Base-by-base conservation (phyloP, 2,113 vertebrate genomes). In the Choloepus hoffmanni region DNA sequence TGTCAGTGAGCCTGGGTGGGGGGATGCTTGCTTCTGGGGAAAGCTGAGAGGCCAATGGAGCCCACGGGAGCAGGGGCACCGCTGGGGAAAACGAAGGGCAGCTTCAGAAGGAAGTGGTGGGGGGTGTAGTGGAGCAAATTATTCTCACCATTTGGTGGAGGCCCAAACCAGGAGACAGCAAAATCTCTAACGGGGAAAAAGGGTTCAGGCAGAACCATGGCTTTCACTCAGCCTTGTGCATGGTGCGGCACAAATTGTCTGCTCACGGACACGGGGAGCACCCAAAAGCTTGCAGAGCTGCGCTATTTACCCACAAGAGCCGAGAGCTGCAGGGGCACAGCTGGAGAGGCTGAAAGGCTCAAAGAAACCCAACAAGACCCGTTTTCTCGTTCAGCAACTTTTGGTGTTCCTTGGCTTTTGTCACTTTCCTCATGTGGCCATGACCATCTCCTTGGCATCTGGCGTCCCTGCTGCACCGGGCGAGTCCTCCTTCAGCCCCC, bases 281-380 rank as follows among this genome's bases (percentile, higher is more conserved):
- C 68, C 85, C 85, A 90, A 70, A 86, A 85, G 65, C 53, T 88
- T 53, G 78, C 60, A 81, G 72, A 50, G 72, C 21, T 45, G 74
- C 12, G 62, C 76, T 90, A 58, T 62, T 92, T 43, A 85, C 62
- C 73, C 0, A 76, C 72, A 90, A 48, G 0, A 6, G 40, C 43
- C 48, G 82, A 13, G 73, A 84, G 72, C 53, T 86, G 45, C 65
- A 94, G 4, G 5, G 73, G 24, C n/a, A 78, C 30, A 96, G 23
- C 88, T 74, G 21, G 67, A 26, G 24, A 83, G 76, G 3, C 79
- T 95, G 93, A 84, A 95, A 86, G 85, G 62, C 23, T 96, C 43
- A 77, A 79, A 97, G 65, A 30, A 95, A 90, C n/a, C 36, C 18
- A 92, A 43, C 21, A 86, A 78, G 86, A 84, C 7, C 67, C 2